Percentiles rank a stretch among this genome's conserved stretches.
phyloP scores from a whole-genome alignment of 2,888 invertebrate genomes.

The Frankliniella fusca region DNA sequence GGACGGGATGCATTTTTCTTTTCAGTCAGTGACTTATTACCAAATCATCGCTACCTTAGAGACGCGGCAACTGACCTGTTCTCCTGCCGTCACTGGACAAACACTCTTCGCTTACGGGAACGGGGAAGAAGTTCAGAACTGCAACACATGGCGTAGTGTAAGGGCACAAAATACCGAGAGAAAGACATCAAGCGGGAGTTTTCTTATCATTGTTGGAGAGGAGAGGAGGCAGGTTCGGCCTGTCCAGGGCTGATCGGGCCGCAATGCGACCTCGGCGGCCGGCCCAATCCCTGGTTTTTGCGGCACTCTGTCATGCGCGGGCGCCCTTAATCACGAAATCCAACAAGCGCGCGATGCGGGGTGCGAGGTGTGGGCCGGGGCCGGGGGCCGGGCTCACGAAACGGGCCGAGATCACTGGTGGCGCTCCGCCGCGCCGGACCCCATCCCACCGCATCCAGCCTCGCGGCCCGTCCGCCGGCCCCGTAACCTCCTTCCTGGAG shows the following conservation, averaged over 20 bases:
- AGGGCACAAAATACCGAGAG: neutral
- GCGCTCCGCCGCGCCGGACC: neutral
- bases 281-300: too few relatives aligned
- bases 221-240: neutral
- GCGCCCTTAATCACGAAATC: too few relatives aligned
- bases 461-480: neutral
- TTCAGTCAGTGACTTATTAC: neutral
- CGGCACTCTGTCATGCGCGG: too few relatives aligned
- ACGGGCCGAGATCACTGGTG: neutral
- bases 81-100: slow-evolving; percentile 65
- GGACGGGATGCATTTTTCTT: slow-evolving; percentile 5
- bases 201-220: neutral
- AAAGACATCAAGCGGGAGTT: too few relatives aligned
- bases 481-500: neutral
- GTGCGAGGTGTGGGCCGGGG: too few relatives aligned
- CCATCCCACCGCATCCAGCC: neutral
- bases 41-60: neutral
- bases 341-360: too few relatives aligned
- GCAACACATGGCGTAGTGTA: slow-evolving; percentile 42
- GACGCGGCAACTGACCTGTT: slow-evolving; percentile 45
- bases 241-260: too few relatives aligned
- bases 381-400: neutral
- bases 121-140: slow-evolving; percentile 80
- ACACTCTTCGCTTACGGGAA: slow-evolving; percentile 78
- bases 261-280: too few relatives aligned